These are phyloP conservation scores for Lasioglossum malachurum DNA, from an alignment of 2,888 invertebrate genomes.

Conservation along the genomic window DNA sequence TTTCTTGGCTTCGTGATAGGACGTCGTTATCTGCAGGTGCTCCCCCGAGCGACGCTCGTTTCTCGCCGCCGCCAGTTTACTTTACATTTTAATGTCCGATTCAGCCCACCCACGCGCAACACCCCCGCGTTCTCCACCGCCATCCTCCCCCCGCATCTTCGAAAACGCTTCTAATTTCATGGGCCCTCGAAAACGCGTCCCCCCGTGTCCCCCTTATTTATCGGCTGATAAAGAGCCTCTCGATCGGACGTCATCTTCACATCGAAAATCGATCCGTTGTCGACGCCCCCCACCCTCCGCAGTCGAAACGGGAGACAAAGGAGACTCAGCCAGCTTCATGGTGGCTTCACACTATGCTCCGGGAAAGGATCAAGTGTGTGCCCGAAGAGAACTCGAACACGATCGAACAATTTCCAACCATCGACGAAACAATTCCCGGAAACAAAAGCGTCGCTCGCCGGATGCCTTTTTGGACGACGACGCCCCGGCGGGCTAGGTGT, in stretches of 20 bases:
- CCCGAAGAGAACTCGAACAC: background rate
- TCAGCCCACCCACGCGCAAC: background rate
- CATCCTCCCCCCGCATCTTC: constrained; percentile 15
- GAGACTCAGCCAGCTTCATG: background rate
- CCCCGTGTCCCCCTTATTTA: constrained; percentile 19
- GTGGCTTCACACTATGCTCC: constrained; percentile 1
- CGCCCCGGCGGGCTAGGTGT: background rate
- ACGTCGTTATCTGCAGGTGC: constrained; percentile 69
- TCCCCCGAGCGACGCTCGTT: constrained; percentile 60
- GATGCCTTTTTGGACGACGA: background rate
- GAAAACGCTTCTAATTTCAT: constrained; percentile 57
- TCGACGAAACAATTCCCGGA: background rate
- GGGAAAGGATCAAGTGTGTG: constrained; percentile 12
- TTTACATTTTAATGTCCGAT: constrained; percentile 67
- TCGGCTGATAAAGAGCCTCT: constrained; percentile 26
- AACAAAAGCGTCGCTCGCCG: background rate
- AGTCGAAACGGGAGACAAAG: background rate
- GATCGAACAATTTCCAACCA: background rate
- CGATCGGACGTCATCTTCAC: constrained; percentile 7
- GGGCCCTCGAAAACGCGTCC: constrained; percentile 20
- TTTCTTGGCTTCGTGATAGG: constrained; percentile 61
- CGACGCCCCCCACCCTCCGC: background rate
- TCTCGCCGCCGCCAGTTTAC: constrained; percentile 52
- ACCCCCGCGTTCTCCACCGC: background rate
- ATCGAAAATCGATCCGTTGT: constrained; percentile 34